Evolutionary conservation across 2,113 vertebrate genomes (phyloP), one percentile per base, ranked within the genome.

Genomic region (Nothoprocta pentlandii): DNA sequence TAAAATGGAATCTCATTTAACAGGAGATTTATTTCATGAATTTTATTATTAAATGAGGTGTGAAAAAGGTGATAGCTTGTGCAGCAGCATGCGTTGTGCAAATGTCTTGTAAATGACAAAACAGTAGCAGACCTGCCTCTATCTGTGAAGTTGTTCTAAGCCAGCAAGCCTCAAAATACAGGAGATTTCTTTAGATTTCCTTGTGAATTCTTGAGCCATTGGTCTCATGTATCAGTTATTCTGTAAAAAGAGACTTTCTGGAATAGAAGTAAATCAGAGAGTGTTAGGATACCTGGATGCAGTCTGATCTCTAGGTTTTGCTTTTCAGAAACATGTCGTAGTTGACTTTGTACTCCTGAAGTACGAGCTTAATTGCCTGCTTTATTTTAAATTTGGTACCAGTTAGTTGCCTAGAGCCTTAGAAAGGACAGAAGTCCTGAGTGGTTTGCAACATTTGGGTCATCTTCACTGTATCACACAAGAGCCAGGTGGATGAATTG

Each of bases 21-120:
- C 42, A 82, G 5, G 51, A 69, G 25, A 66, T 87, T 66, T 61
- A 58, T 79, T 92, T 92, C 9, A 70, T 71, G n/a, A 10, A 36
- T 63, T 82, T 76, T 32, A 28, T 77, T 87, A 84, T 63, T 81
- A 85, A 85, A 71, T 68, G n/a, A 90, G 59, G 64, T 56, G 89
- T 15, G 66, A 36, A 66, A 78, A 74, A 15, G 2, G 66, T 69
- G 23, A 22, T 92, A 30, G 56, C 28, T 88, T 88, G 54, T 3
- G 51, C 7, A 46, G 30, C 13, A 68, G 4, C 53, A 32, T 90
- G 44, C 34, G 16, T 49, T 54, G 41, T 68, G 19, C 56, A 79
- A 67, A 53, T 87, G 20, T 36, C 80, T 87, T 58, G 19, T 63
- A 82, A 80, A 56, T 39, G 16, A n/a, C 32, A 51, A 73, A 90